A percentile compares a stretch with the other conserved stretches of the same genome.
Evolutionary conservation across 1,140 invertebrate genomes (phyloP).

Genomic region (Hydropsyche tenuis): DNA sequence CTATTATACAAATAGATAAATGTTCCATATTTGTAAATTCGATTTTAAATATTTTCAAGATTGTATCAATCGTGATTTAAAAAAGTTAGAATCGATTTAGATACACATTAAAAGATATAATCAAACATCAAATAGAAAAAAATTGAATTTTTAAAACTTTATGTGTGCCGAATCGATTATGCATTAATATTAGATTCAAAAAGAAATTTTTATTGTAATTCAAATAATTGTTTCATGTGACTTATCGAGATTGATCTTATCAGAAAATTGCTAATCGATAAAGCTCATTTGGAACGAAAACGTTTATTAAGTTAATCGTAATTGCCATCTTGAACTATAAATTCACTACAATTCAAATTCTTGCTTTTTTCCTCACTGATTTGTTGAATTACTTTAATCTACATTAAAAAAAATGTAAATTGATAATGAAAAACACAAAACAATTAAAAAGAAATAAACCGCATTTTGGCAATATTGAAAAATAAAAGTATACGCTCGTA

Average conservation of each 20-base stretch:
- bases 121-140: too few species aligned
- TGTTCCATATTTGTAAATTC: too few species aligned
- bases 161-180: too few species aligned
- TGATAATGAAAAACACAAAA: neutral
- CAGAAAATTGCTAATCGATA: slow-evolving; percentile 15
- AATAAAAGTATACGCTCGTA: too few species aligned
- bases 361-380: neutral
- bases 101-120: too few species aligned
- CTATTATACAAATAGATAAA: too few species aligned
- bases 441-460: neutral
- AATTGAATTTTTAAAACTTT: too few species aligned
- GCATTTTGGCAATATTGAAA: too few species aligned
- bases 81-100: too few species aligned
- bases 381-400: neutral
- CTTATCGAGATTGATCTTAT: slow-evolving; percentile 14
- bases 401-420: neutral
- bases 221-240: neutral
- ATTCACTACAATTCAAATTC: neutral
- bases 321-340: slow-evolving; percentile 4
- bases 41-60: too few species aligned
- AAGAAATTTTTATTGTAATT: neutral
- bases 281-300: slow-evolving; percentile 20
- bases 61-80: too few species aligned
- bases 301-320: slow-evolving; percentile 5
- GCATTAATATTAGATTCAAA: too few species aligned